A percentile compares a stretch with the other conserved stretches of the same genome.
These are phyloP conservation scores for Perodicticus potto DNA, from an alignment of 2,797 vertebrate genomes.

Conservation along the genomic window DNA sequence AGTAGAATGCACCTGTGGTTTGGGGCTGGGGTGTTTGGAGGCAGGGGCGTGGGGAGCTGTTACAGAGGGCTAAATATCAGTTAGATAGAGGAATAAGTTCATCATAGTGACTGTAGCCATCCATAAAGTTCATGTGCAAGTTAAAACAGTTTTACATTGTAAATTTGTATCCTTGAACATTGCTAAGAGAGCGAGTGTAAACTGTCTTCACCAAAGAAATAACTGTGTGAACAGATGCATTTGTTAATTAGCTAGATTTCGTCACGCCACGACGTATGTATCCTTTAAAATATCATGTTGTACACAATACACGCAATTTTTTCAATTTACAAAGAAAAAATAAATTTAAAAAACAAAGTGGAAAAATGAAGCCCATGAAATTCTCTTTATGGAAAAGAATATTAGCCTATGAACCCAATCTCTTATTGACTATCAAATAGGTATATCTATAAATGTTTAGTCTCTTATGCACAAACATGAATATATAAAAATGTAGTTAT, in stretches of 20 bases:
- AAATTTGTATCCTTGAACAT: background rate
- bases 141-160: too few relatives aligned
- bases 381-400: background rate
- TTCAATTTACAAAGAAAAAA: background rate
- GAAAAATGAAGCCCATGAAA: background rate
- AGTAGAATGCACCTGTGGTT: rapidly evolving
- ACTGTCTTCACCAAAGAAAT: background rate
- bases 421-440: background rate
- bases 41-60: background rate
- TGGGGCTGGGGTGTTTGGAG: rapidly evolving
- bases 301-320: background rate
- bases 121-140: too few relatives aligned
- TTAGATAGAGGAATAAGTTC: background rate
- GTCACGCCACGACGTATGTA: too few relatives aligned
- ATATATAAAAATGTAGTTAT: background rate
- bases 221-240: background rate
- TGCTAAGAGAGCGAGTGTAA: too few relatives aligned
- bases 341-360: background rate
- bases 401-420: background rate
- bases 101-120: background rate
- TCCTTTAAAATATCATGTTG: background rate
- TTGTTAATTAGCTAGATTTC: background rate
- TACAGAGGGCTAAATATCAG: background rate
- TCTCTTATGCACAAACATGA: background rate
- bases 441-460: background rate